Percentiles rank a stretch among this genome's conserved stretches.
phyloP scores from a whole-genome alignment of 2,113 vertebrate genomes.

The Chaetura pelagica region DNA sequence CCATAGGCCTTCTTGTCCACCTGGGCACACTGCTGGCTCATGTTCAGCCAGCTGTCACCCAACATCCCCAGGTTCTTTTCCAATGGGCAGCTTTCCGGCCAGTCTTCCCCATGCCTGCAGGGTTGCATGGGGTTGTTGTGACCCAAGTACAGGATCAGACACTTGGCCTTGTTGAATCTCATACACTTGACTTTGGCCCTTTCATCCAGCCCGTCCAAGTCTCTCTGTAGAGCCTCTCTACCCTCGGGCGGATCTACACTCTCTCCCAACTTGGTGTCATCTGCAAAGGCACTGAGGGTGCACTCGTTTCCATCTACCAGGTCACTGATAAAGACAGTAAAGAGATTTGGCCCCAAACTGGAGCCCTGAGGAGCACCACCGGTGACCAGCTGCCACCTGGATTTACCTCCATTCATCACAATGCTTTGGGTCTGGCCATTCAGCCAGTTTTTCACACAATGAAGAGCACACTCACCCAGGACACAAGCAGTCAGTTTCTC shows the following conservation, averaged over 20 bases:
- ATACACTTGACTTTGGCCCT: fast-evolving
- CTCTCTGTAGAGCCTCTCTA: neutral
- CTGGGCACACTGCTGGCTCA: neutral
- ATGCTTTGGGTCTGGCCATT: neutral
- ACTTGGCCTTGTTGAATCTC: neutral
- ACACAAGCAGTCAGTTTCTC: neutral
- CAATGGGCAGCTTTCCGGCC: fast-evolving
- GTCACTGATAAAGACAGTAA: neutral
- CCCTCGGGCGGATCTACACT: neutral
- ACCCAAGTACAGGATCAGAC: fast-evolving
- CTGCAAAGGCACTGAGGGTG: neutral
- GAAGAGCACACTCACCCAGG: neutral
- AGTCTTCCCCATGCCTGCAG: neutral
- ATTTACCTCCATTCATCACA: neutral
- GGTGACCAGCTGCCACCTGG: fast-evolving
- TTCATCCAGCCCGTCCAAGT: neutral
- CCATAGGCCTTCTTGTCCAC: neutral
- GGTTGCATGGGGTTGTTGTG: neutral
- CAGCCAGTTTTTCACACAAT: neutral
- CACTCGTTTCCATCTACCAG: fast-evolving
- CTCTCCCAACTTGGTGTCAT: fast-evolving
- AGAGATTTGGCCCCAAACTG: fast-evolving
- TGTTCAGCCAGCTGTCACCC: neutral
- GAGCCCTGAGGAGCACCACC: neutral
- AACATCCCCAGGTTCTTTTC: neutral